Conservation (phyloP, 2,797 vertebrate genomes). For the Amniataba percoides region DNA sequence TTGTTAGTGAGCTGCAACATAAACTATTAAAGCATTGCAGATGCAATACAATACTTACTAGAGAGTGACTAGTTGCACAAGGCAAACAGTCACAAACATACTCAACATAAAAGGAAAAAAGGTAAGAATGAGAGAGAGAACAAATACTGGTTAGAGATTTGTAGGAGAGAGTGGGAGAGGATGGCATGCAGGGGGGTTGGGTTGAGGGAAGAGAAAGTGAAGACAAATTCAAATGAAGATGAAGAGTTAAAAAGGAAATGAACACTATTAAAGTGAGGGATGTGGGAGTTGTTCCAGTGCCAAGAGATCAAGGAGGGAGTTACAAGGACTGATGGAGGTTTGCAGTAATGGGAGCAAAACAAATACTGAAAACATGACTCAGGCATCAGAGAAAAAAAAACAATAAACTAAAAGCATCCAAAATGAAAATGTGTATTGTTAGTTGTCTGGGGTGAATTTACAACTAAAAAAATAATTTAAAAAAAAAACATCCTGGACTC, state of each 20-base stretch:
- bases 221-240: slow-evolving; percentile 45
- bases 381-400: slow-evolving; percentile 34
- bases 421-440: slow-evolving; percentile 66
- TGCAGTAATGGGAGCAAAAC: slow-evolving; percentile 69
- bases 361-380: slow-evolving; percentile 66
- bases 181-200: slow-evolving; percentile 46
- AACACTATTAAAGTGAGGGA: slow-evolving; percentile 44
- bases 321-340: slow-evolving; percentile 67
- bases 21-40: slow-evolving; percentile 78
- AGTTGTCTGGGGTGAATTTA: slow-evolving; percentile 57
- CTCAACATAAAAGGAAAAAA: slow-evolving; percentile 53
- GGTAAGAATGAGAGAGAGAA: slow-evolving; percentile 55
- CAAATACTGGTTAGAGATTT: slow-evolving; percentile 54
- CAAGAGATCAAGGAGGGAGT: slow-evolving; percentile 50
- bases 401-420: slow-evolving; percentile 31
- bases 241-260: slow-evolving; percentile 46
- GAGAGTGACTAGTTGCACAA: slow-evolving; percentile 73
- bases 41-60: slow-evolving; percentile 82
- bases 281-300: slow-evolving; percentile 41
- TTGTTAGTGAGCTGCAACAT: slow-evolving; percentile 81
- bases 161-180: slow-evolving; percentile 19
- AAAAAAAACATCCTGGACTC: slow-evolving; percentile 39
- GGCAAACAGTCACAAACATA: slow-evolving; percentile 72
- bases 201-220: slow-evolving; percentile 32
- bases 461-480: slow-evolving; percentile 18